Evolutionary conservation across 2,113 vertebrate species (phyloP), one percentile per base, ranked within the genome.

Genomic region (Nycticryphes semicollaris): DNA sequence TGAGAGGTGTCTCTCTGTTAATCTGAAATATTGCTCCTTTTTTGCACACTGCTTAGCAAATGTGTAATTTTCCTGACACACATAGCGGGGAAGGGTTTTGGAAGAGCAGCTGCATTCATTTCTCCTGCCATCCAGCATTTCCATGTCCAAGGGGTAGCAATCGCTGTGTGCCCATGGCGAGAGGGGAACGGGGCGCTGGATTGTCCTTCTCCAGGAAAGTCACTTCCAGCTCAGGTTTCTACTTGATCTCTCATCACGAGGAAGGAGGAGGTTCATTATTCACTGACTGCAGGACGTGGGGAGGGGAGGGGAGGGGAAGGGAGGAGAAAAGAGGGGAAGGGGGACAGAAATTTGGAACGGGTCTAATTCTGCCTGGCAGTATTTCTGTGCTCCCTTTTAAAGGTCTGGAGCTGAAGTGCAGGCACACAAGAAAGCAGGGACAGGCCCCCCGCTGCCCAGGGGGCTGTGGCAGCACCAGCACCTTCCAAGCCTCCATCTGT

Each of bases 401-500:
- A 96, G 72, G 89, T 89, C 72, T 68, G 80, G 85, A 51, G 64
- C 95, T 57, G 30, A 87, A 82, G 80, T 22, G 35, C 53, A 87
- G 83, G 89, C 66, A 86, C 83, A 74, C 10, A 45, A 76, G 93
- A 18, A 57, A 57, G 86, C 23, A 60, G 37, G 12, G 92, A 86
- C 67, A 80, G 68, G 88, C 86, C 59, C 87, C 78, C 78, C 0
- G 4, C 90, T 80, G 94, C 74, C 79, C 48, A 14, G 33, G 77
- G 74, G 84, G 27, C 80, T 19, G 35, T 18, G 69, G 87, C 87
- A 84, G 84, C 89, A 87, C 81, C 89, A 62, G 60, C 83, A 84
- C 87, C 94, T 82, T 79, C 56, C 25, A 37, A 94, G 62, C 89
- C 73, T 89, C 69, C 93, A 84, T 84, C 80, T 94, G 81, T 13